Conservation (phyloP, 2,797 vertebrate genomes). For the Brotula barbata region DNA sequence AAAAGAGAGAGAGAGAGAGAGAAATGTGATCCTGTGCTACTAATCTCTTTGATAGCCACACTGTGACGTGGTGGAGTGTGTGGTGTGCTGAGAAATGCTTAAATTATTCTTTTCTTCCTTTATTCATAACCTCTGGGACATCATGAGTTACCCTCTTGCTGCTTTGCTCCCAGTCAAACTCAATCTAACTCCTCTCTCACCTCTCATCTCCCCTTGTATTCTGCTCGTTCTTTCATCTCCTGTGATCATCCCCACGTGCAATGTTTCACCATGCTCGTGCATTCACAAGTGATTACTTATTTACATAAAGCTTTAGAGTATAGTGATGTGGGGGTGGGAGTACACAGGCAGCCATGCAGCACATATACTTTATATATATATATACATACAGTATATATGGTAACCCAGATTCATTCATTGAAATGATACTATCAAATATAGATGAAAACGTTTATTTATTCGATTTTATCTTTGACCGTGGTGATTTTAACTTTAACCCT, state of each 20-base stretch:
- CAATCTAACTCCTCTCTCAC: constrained; percentile 13
- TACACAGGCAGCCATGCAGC: constrained; percentile 1
- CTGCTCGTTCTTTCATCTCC: constrained; percentile 54
- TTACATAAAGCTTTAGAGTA: constrained; percentile 51
- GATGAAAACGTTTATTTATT: too few species aligned
- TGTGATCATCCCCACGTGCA: constrained; percentile 36
- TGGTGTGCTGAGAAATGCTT: constrained; percentile 30
- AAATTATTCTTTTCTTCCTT: constrained; percentile 67
- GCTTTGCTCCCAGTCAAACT: constrained; percentile 55
- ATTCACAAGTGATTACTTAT: constrained; percentile 57
- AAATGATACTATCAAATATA: too few species aligned
- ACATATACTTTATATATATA: too few species aligned
- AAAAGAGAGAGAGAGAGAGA: background rate
- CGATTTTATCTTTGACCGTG: too few species aligned
- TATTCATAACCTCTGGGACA: constrained; percentile 67
- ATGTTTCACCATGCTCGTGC: constrained; percentile 44
- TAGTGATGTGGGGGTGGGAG: background rate
- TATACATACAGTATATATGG: too few species aligned
- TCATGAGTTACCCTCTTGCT: constrained; percentile 55
- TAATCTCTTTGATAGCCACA: constrained; percentile 55
- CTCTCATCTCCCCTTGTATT: constrained; percentile 28
- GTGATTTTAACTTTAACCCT: too few species aligned
- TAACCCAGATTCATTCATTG: too few species aligned
- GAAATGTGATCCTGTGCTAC: constrained; percentile 20
- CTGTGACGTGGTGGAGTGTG: constrained; percentile 48